Percentiles rank a stretch among this genome's conserved stretches.
Conservation (phyloP, 2,113 vertebrate genomes). For the Motacilla tschutschensis region DNA sequence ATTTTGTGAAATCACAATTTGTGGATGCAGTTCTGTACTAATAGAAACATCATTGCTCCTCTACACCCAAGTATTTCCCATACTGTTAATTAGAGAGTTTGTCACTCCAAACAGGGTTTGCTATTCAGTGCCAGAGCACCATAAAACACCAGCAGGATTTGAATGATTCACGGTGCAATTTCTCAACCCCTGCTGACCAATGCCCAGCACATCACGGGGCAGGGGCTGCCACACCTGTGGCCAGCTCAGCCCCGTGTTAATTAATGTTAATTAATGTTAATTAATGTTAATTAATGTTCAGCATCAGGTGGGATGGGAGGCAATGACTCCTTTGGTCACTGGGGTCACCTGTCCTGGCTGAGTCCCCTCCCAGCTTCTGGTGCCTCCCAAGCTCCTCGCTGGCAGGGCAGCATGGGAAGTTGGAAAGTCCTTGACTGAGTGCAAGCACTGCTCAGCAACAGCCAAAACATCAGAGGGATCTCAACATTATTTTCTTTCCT, state of each 20-base stretch:
- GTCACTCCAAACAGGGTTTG: background rate
- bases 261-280: no score
- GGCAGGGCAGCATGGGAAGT: background rate
- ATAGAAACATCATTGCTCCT: background rate
- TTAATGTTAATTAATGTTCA: accelerated
- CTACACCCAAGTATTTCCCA: background rate
- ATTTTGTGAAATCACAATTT: background rate
- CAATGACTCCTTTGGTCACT: background rate
- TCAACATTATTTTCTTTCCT: background rate
- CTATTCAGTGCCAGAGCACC: background rate
- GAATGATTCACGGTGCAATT: accelerated
- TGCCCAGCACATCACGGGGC: background rate
- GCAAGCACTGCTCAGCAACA: background rate
- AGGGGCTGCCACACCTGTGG: background rate
- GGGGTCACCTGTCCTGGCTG: background rate
- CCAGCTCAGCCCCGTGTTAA: accelerated
- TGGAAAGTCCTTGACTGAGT: background rate
- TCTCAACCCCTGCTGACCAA: background rate
- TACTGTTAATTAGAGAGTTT: background rate
- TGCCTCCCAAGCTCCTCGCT: accelerated
- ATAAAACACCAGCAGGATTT: background rate
- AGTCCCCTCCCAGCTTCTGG: background rate
- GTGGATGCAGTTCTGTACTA: background rate
- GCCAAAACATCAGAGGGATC: background rate
- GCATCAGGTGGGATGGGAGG: no score